Conservation (phyloP, 2,797 vertebrate genomes). For the Xyrichtys novacula region DNA sequence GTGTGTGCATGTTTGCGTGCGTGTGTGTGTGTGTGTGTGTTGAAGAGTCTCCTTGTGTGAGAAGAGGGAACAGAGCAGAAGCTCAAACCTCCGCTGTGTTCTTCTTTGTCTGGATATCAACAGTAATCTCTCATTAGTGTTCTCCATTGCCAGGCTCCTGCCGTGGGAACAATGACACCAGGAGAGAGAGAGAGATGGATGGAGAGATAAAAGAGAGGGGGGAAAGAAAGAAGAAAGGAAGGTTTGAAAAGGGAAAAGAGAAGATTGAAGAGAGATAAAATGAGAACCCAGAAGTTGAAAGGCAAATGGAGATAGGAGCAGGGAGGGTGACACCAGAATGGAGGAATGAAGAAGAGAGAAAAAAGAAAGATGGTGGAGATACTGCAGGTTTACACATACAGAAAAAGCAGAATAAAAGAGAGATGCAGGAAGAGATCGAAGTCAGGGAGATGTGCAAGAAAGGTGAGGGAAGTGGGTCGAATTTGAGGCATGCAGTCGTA, state of each 20-base stretch:
- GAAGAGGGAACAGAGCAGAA: slow-evolving; percentile 10
- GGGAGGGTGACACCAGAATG: slow-evolving; percentile 26
- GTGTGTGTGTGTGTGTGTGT: slow-evolving; percentile 9
- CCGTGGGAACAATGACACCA: neutral
- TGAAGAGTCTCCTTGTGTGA: no score
- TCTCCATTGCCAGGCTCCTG: neutral
- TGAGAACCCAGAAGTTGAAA: slow-evolving; percentile 14
- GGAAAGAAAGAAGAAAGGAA: neutral
- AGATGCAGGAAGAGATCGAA: neutral
- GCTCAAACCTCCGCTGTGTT: slow-evolving; percentile 27
- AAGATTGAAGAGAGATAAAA: slow-evolving; percentile 18
- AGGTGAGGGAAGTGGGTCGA: neutral
- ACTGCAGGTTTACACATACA: slow-evolving; percentile 20
- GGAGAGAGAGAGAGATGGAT: slow-evolving; percentile 2
- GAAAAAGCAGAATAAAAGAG: slow-evolving; percentile 6
- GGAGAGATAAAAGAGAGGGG: neutral
- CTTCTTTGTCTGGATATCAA: slow-evolving; percentile 60
- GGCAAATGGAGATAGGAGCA: slow-evolving; percentile 18
- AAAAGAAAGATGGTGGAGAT: slow-evolving; percentile 32
- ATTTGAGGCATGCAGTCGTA: neutral
- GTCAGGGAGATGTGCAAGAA: neutral
- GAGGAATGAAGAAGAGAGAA: slow-evolving; percentile 8
- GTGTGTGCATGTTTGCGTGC: slow-evolving; percentile 17
- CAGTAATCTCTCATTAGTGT: slow-evolving; percentile 61
- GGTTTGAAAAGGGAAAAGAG: neutral